Evolutionary conservation across 2,113 vertebrate genomes (phyloP).

Genomic region (Talpa occidentalis): DNA sequence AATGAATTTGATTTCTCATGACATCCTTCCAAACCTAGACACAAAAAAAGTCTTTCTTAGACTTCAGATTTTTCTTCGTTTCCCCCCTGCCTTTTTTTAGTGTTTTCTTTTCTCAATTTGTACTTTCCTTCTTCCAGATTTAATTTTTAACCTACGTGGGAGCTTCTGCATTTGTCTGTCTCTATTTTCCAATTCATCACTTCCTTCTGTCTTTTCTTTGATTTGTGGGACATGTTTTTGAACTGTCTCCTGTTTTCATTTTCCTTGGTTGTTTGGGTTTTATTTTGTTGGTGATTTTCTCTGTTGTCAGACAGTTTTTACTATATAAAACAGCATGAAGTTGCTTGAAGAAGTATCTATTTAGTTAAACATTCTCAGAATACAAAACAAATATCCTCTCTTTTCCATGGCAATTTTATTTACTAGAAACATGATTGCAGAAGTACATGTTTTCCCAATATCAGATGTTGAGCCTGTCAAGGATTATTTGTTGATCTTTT

Average conservation of each 20-base stretch:
- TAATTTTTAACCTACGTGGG: neutral
- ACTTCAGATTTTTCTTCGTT: neutral
- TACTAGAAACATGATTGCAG: neutral
- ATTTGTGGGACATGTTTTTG: neutral
- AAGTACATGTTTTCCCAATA: neutral
- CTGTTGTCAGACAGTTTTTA: neutral
- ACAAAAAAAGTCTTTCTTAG: neutral
- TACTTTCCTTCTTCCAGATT: neutral
- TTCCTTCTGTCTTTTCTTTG: neutral
- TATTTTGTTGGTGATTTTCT: neutral
- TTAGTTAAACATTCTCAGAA: neutral
- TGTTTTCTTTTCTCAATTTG: neutral
- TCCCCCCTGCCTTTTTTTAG: neutral
- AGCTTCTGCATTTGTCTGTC: neutral
- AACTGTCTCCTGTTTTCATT: neutral
- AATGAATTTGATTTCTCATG: neutral
- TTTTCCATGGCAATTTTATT: neutral
- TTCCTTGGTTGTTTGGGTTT: neutral
- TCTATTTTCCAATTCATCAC: neutral
- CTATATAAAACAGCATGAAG: neutral
- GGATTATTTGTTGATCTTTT: neutral
- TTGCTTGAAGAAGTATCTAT: conserved; percentile 15
- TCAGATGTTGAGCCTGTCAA: neutral
- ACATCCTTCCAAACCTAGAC: neutral
- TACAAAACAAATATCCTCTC: neutral